Conservation (phyloP, 2,888 invertebrate species). For the Tenthredo notha region DNA sequence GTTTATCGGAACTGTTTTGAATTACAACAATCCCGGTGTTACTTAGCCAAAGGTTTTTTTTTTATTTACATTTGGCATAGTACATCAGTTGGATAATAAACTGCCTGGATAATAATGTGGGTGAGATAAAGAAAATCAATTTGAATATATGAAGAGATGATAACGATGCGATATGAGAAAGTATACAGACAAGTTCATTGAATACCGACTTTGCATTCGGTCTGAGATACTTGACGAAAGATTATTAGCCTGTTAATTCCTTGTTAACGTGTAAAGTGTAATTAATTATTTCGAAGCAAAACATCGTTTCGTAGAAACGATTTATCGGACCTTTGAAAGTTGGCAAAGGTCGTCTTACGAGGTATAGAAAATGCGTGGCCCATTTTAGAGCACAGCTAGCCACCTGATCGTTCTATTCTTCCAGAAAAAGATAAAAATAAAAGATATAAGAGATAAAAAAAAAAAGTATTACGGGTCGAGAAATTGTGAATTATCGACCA, state of each 20-base stretch:
- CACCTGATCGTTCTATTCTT: conserved; percentile 35
- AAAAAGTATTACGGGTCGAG: conserved; percentile 49
- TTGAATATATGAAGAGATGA: not conserved
- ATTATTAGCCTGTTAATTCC: conserved; percentile 21
- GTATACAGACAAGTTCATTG: not conserved
- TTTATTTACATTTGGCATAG: conserved; percentile 16
- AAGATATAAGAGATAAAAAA: not conserved
- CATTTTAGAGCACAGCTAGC: not conserved
- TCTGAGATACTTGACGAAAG: not conserved
- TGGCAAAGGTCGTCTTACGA: not conserved
- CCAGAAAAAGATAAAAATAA: not conserved
- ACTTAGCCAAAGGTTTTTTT: not conserved
- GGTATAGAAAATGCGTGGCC: not conserved
- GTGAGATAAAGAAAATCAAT: not conserved
- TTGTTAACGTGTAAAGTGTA: conserved; percentile 29
- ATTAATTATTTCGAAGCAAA: not conserved
- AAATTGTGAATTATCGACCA: conserved; percentile 56
- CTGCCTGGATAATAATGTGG: not conserved
- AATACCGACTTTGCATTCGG: not conserved
- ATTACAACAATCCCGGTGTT: not conserved
- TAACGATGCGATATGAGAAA: not conserved
- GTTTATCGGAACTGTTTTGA: conserved; percentile 12
- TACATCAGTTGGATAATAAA: not conserved
- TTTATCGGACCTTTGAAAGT: not conserved
- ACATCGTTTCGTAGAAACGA: not conserved